phyloP scores from a whole-genome alignment of 2,888 invertebrate species.

The Agriotes lineatus region DNA sequence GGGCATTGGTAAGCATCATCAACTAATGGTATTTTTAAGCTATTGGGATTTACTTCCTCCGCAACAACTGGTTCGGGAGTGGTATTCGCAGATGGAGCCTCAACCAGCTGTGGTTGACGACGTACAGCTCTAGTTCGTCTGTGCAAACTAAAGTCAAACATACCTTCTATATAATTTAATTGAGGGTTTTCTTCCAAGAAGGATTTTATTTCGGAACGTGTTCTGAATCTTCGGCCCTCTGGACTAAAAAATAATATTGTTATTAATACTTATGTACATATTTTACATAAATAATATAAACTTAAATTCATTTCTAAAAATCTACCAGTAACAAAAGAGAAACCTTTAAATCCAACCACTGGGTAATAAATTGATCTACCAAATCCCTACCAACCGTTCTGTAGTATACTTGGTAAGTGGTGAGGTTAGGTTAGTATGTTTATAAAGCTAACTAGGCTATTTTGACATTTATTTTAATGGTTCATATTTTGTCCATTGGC shows the following conservation, averaged over 20 bases:
- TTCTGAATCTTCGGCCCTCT: conserved; percentile 73
- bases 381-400: no score
- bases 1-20: conserved; percentile 80
- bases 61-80: conserved; percentile 6
- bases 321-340: no score
- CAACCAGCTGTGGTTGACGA: conserved; percentile 16
- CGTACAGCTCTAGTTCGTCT: conserved; percentile 60
- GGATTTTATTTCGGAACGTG: conserved; percentile 70
- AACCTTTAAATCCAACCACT: background rate
- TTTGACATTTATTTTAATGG: no score
- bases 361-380: no score
- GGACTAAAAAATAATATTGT: no score
- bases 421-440: no score
- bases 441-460: no score
- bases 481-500: no score
- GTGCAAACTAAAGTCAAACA: conserved; percentile 72
- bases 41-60: conserved; percentile 49
- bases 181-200: conserved; percentile 66
- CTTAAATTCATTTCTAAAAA: no score
- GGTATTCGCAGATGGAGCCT: conserved; percentile 22
- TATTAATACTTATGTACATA: no score
- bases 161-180: conserved; percentile 68
- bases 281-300: background rate
- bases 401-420: no score
- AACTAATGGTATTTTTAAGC: conserved; percentile 68